These are phyloP conservation scores for Cephus nigrinus DNA, from an alignment of 2,888 invertebrate species.

Conservation along the genomic window DNA sequence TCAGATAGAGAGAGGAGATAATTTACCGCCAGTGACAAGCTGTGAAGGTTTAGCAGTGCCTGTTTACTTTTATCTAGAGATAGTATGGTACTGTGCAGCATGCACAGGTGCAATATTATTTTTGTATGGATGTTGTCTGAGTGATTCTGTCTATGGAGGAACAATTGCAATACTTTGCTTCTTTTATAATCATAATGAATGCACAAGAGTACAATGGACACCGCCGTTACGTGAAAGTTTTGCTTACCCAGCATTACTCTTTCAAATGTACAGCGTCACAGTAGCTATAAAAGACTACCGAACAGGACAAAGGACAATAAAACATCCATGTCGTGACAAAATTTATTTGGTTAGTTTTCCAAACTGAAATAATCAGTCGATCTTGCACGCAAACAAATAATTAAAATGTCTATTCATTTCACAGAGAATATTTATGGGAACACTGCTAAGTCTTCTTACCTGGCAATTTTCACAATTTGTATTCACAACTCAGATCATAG, in stretches of 20 bases:
- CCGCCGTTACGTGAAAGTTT: conserved; percentile 89
- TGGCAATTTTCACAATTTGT: conserved; percentile 90
- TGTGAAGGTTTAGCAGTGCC: conserved; percentile 86
- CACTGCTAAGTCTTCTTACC: conserved; percentile 68
- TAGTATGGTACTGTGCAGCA: conserved; percentile 80
- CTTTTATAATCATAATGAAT: conserved; percentile 86
- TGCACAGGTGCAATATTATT: conserved; percentile 78
- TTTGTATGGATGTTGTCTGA: conserved; percentile 75
- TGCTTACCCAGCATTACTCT: conserved; percentile 82
- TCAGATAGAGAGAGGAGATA: conserved; percentile 73
- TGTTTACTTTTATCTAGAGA: conserved; percentile 83
- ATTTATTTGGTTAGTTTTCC: conserved; percentile 6
- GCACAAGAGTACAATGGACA: conserved; percentile 87
- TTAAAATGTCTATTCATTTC: conserved; percentile 1
- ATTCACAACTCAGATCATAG: conserved; percentile 79
- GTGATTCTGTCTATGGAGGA: conserved; percentile 80
- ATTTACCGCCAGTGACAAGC: conserved; percentile 73
- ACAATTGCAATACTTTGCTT: conserved; percentile 77
- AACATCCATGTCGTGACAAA: neutral
- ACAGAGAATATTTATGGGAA: neutral
- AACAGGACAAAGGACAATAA: neutral
- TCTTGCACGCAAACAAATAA: conserved; percentile 3
- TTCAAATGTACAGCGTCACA: conserved; percentile 78
- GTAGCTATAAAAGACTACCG: conserved; percentile 38
- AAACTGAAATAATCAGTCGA: neutral